phyloP scores from a whole-genome alignment of 2,797 vertebrate genomes.

The Picus viridis region DNA sequence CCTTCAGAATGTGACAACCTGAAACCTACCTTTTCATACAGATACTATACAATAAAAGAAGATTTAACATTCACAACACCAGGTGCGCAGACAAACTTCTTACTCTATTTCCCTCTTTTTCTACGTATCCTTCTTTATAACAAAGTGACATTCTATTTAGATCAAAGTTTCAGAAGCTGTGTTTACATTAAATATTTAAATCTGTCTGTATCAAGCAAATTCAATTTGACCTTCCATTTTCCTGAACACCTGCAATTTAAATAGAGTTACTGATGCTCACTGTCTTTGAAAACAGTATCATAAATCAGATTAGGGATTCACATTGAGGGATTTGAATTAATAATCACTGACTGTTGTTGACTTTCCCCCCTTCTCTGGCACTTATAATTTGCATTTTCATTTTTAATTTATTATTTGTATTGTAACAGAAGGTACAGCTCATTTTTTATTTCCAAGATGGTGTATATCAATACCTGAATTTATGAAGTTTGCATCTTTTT shows the following conservation, averaged over 20 bases:
- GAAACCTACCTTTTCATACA: not conserved
- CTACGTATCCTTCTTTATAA: not conserved
- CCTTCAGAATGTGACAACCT: not conserved
- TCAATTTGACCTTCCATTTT: not conserved
- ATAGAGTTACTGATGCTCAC: not conserved
- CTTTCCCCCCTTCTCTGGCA: not conserved
- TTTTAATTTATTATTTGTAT: not conserved
- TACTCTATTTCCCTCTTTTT: not conserved
- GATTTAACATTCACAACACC: not conserved
- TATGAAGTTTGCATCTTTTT: not conserved
- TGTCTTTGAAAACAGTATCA: not conserved
- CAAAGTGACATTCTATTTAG: not conserved
- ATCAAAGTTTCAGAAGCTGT: not conserved
- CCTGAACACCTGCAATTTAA: not conserved
- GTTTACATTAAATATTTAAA: conserved; percentile 30
- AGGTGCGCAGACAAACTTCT: not conserved
- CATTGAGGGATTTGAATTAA: not conserved
- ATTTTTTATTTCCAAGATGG: not conserved
- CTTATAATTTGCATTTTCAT: not conserved
- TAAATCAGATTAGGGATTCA: not conserved
- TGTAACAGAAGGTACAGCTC: not conserved
- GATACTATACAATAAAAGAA: not conserved
- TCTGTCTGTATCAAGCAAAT: not conserved
- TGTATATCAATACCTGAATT: not conserved
- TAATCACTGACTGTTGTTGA: not conserved